Evolutionary conservation across 2,888 invertebrate genomes (phyloP), one percentile per base, ranked within the genome.

Genomic region (Ormyrus labotus): DNA sequence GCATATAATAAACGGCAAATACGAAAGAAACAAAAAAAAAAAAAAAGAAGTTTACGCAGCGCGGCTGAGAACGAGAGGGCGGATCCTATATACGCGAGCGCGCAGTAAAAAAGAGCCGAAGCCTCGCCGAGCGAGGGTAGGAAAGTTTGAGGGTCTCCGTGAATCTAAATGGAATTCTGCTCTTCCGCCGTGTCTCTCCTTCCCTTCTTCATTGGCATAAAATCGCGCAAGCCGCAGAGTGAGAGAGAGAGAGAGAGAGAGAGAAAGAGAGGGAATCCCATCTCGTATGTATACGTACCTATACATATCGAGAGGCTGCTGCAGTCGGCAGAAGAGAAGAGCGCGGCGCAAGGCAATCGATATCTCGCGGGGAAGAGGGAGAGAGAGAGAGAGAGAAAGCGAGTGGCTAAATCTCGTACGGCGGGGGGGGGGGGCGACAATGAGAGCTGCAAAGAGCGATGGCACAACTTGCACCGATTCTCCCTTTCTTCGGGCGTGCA

Each of bases 81-180:
- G 34, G 34, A 4, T 34, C 19, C 19, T 19, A 34, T 34, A 34
- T 34, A 34, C 3, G 34, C 34, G 34, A 34, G 34, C 34, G 34
- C 34, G 34, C 34, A 34, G 34, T 34, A 34, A 34, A 34, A 34
- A 34, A 34, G 34, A 34, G 34, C 34, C 34, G 34, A 34, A 34
- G 34, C 34, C 34, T 34, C 34, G 34, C 34, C 34, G 34, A 34
- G 13, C 45, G 8, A 5, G 51, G 57, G 34, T 60, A 19, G 58
- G 11, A 65, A 50, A 50, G 57, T 58, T 50, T 6, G 58, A 48
- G 60, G 48, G 34, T 58, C n/a, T 45, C 11, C 58, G 63, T 65
- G 60, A 60, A 78, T 67, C 58, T 61, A 70, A 77, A 77, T 57
- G 67, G 65, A 61, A 50, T 72, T 63, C 63, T 69, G 51, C 53